phyloP scores from a whole-genome alignment of 1,140 invertebrate genomes.

The Oreohelix idahoensis region DNA sequence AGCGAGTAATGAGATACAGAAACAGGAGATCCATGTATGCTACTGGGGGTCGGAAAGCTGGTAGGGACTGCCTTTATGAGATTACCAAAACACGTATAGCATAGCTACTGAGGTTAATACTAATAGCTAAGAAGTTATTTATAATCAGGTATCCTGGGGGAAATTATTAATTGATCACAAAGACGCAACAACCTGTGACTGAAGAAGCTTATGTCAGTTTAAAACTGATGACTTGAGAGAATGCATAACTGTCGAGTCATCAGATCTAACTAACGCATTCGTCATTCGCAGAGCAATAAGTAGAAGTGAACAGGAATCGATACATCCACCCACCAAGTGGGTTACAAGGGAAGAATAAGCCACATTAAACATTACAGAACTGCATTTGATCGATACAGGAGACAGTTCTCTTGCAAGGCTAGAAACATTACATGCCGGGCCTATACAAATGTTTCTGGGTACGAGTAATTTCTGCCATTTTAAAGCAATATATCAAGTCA shows the following conservation, averaged over 20 bases:
- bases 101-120: background rate
- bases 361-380: background rate
- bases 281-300: background rate
- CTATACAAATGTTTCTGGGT: no score
- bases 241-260: conserved; percentile 7
- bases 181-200: no score
- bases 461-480: no score
- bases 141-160: no score
- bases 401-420: background rate
- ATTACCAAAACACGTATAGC: background rate
- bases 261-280: background rate
- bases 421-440: background rate
- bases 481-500: no score
- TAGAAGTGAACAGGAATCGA: background rate
- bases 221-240: no score
- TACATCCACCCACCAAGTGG: background rate
- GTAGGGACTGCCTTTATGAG: background rate
- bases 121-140: no score
- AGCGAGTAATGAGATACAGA: background rate
- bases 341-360: background rate
- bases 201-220: no score
- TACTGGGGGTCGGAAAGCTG: background rate
- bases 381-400: background rate
- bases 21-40: background rate
- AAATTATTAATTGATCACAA: no score